Base-by-base conservation (phyloP, 2,888 invertebrate species). In the Netelia virgata region DNA sequence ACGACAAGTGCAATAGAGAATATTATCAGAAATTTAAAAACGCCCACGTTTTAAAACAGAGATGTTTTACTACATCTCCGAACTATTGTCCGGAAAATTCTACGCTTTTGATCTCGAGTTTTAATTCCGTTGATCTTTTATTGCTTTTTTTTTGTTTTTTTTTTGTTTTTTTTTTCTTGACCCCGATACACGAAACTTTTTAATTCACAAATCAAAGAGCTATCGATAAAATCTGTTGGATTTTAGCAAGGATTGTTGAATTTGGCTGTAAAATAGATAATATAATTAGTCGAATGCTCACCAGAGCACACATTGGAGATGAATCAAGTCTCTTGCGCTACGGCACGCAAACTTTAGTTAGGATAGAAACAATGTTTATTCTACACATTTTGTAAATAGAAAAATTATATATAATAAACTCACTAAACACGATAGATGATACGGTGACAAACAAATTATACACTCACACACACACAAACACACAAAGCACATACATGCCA, bases 211-310 rank as follows among this genome's bases (percentile, higher is more conserved):
- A 55, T 70, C n/a, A 50, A 43, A 36, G 75, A 79, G 75, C 61
- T 86, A 76, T 68, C 57, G 78, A 59, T 79, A 63, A 61, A 86
- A 88, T 80, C 79, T 88, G 89, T 92, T 90, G 92, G 87, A 90
- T 89, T 90, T 92, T 90, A 91, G 90, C 90, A 87, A 91, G 85
- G 90, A 91, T 93, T 92, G 92, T 93, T 93, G 91, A 93, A 92
- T 92, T 92, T 92, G 92, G 91, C 92, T 93, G 92, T 93, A 92
- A 92, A 90, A 89, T 92, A 92, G 91, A 89, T 88, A 88, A 90
- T 90, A 89, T 91, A 91, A 86, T 84, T 87, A 86, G 85, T 82
- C 74, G 84, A 84, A 87, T 86, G 87, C 84, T 88, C 85, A 82
- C 47, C 28, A 66, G 63, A 73, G 80, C 59, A 73, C 28, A 43